Evolutionary conservation across 2,797 vertebrate species (phyloP).

Genomic region (Nyctalus aviator): DNA sequence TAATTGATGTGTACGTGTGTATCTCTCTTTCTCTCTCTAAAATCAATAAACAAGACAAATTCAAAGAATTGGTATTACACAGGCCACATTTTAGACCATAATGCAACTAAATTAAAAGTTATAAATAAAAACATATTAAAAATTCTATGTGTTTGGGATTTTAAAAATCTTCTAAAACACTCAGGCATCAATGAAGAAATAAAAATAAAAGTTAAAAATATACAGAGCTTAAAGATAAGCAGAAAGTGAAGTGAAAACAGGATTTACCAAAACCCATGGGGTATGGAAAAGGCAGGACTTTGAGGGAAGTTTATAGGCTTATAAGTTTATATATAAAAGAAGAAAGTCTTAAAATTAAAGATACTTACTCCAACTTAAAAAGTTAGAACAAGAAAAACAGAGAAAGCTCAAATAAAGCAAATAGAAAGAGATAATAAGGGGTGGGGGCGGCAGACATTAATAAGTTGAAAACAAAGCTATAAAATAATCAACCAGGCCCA

Average conservation of each 20-base stretch:
- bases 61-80: not conserved
- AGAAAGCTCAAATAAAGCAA: not conserved
- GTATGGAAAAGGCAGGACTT: not conserved
- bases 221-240: not conserved
- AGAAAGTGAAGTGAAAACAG: not conserved
- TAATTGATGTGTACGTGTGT: not conserved
- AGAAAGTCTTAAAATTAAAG: not conserved
- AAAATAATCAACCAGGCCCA: not conserved
- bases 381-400: not conserved
- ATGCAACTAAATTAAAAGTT: not conserved
- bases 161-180: not conserved
- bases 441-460: not conserved
- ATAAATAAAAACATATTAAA: not conserved
- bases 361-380: not conserved
- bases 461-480: not conserved
- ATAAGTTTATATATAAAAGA: not conserved
- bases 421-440: not conserved
- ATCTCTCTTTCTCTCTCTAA: not conserved
- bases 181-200: not conserved
- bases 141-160: constrained; percentile 16
- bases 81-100: not conserved
- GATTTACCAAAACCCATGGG: no score
- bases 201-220: not conserved
- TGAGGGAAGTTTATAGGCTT: not conserved
- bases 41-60: not conserved